phyloP scores from a whole-genome alignment of 2,888 invertebrate species.

The Dicranocentrus wangi region DNA sequence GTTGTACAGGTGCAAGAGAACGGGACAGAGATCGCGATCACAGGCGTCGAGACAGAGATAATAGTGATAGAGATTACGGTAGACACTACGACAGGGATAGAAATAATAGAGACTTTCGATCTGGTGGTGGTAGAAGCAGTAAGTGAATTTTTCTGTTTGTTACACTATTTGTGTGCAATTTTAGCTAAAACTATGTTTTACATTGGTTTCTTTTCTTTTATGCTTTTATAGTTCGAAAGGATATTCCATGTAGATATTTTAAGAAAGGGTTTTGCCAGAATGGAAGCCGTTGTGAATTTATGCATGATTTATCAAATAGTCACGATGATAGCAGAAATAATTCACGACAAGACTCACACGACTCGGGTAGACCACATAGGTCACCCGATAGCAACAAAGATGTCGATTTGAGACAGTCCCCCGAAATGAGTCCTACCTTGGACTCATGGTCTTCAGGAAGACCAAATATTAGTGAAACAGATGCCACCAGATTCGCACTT shows the following conservation, averaged over 20 bases:
- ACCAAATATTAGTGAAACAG: neutral
- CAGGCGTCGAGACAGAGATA: slow-evolving; percentile 53
- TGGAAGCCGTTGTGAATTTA: slow-evolving; percentile 87
- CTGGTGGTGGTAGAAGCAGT: slow-evolving; percentile 78
- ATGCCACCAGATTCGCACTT: slow-evolving; percentile 44
- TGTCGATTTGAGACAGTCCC: slow-evolving; percentile 12
- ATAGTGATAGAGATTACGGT: slow-evolving; percentile 42
- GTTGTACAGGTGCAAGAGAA: slow-evolving; percentile 24
- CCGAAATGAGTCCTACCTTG: slow-evolving; percentile 18
- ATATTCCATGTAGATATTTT: slow-evolving; percentile 83
- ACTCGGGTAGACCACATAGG: slow-evolving; percentile 15
- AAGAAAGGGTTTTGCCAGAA: slow-evolving; percentile 87
- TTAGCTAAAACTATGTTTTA: neutral
- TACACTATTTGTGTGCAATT: neutral
- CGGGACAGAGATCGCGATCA: slow-evolving; percentile 59
- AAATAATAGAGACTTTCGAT: slow-evolving; percentile 69
- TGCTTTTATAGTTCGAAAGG: slow-evolving; percentile 59
- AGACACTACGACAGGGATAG: slow-evolving; percentile 71
- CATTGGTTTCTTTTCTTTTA: slow-evolving; percentile 1
- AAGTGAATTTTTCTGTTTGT: slow-evolving; percentile 63
- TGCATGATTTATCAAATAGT: slow-evolving; percentile 80
- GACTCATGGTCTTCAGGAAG: neutral
- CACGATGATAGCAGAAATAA: slow-evolving; percentile 22
- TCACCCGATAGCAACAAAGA: slow-evolving; percentile 20
- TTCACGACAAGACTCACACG: slow-evolving; percentile 10